These are phyloP conservation scores for Phocides pigmalion DNA, from an alignment of 1,140 invertebrate species.

Conservation along the genomic window DNA sequence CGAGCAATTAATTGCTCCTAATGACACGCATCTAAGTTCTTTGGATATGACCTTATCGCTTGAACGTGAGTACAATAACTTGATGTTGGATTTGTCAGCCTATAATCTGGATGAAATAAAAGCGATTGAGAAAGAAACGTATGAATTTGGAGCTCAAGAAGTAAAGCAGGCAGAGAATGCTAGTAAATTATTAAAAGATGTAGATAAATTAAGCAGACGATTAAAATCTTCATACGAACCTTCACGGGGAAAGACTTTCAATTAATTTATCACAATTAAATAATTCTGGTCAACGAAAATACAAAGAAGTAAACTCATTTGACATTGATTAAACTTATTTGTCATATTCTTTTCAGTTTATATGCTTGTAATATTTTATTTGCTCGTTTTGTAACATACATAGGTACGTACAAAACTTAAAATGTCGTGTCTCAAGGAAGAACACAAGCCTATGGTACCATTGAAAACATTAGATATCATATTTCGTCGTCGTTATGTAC, in stretches of 20 bases:
- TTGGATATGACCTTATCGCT: slow-evolving; percentile 85
- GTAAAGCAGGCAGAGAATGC: slow-evolving; percentile 85
- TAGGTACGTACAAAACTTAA: slow-evolving; percentile 35
- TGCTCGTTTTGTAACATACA: slow-evolving; percentile 22
- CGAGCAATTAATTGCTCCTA: slow-evolving; percentile 84
- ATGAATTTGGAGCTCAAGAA: slow-evolving; percentile 81
- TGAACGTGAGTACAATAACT: slow-evolving; percentile 84
- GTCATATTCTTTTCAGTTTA: slow-evolving; percentile 10
- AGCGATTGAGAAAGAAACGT: slow-evolving; percentile 84
- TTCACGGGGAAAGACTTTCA: slow-evolving; percentile 20
- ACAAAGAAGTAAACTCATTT: background rate
- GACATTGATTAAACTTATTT: background rate
- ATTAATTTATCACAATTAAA: background rate
- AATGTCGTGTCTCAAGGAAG: slow-evolving; percentile 68
- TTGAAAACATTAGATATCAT: slow-evolving; percentile 73
- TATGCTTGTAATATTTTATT: slow-evolving; percentile 10
- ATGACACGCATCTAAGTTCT: slow-evolving; percentile 83
- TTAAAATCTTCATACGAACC: slow-evolving; percentile 83
- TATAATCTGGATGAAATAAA: slow-evolving; percentile 84
- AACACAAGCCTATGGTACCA: slow-evolving; percentile 71
- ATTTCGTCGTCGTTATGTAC: slow-evolving; percentile 70
- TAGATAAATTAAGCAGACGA: slow-evolving; percentile 81
- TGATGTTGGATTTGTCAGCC: slow-evolving; percentile 84
- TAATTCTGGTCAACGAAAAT: no score
- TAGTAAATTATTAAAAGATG: slow-evolving; percentile 82